These are phyloP conservation scores for Oryzias sinensis DNA, from an alignment of 2,797 vertebrate species.

Conservation along the genomic window DNA sequence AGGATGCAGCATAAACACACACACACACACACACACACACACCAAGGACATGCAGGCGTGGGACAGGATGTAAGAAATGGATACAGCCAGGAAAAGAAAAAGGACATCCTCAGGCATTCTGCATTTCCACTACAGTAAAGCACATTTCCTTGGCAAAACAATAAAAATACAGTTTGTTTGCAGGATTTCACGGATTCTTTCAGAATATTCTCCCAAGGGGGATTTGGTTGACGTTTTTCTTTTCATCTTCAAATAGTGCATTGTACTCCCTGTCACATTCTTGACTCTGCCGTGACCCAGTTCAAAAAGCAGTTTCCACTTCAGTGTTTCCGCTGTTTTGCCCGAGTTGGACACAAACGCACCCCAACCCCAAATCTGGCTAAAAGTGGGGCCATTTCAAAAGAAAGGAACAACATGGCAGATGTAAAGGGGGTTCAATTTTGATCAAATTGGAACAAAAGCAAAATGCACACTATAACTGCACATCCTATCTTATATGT, in stretches of 20 bases:
- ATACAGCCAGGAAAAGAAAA: slow-evolving; percentile 54
- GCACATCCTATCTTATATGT: too few species aligned
- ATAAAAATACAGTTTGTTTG: slow-evolving; percentile 52
- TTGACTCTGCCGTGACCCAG: slow-evolving; percentile 10
- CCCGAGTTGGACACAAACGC: too few species aligned
- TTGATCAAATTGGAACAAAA: too few species aligned
- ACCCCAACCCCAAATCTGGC: too few species aligned
- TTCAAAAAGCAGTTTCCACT: slow-evolving; percentile 16
- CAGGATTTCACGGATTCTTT: slow-evolving; percentile 41
- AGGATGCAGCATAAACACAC: slow-evolving; percentile 32
- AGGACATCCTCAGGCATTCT: slow-evolving; percentile 69
- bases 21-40: slow-evolving; percentile 16
- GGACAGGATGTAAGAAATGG: slow-evolving; percentile 64
- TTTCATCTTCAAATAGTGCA: slow-evolving; percentile 24
- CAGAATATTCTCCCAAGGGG: slow-evolving; percentile 22
- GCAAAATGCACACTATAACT: too few species aligned
- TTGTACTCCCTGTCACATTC: slow-evolving; percentile 30
- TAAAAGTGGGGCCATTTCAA: too few species aligned
- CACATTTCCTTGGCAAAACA: slow-evolving; percentile 70
- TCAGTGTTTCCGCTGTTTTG: slow-evolving; percentile 66
- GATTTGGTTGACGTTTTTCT: slow-evolving; percentile 21
- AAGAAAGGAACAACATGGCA: too few species aligned
- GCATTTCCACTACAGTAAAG: slow-evolving; percentile 61
- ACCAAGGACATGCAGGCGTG: slow-evolving; percentile 24
- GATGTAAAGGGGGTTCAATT: too few species aligned